Evolutionary conservation across 23 tunicate species (phyloP), one percentile per base, ranked within the genome.

Genomic region (Trididemnum clinides): DNA sequence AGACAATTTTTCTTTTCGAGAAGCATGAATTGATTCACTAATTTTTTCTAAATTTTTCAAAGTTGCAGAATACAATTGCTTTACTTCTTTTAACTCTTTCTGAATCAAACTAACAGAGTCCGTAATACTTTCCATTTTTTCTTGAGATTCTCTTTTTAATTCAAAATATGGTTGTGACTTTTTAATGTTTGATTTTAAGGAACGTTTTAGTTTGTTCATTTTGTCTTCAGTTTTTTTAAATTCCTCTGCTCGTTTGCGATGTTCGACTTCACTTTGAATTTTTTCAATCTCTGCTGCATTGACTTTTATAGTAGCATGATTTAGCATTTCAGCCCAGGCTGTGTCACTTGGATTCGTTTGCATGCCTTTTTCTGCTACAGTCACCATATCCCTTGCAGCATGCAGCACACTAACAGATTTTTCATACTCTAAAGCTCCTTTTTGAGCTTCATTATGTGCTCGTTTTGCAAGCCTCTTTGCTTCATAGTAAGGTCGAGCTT

Each of bases 241-340:
- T 0, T 54, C 51, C 23, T 93, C 92, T 37, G 91, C 91, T 32
- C 78, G 32, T 77, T 84, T 34, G 31, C 71, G 87, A 33, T 93
- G 98, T 57, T 93, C 93, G 2, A 19, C 28, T 44, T 85, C 98
- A 72, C 98, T 93, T 50, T 57, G 81, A 26, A 58, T 37, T 58
- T 90, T 59, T 63, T 84, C 89, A 33, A 51, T 28, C 63, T 93
- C 98, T 0, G 98, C 92, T 33, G 88, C 92, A 71, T 93, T 92
- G 18, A 89, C 95, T 71, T 87, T 90, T 33, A 75, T 7, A 27
- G 95, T 95, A 20, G 99, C 99, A 62, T 95, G 99, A 64, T 95
- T 95, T 33, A 95, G 73, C 99, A 95, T 95, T 76, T 95, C 99
- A 26, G 90, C 92, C 99, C 99, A 95, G 1, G 99, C 99, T 34